Evolutionary conservation across 1,140 invertebrate genomes (phyloP).

Genomic region (Micrasema minimum): DNA sequence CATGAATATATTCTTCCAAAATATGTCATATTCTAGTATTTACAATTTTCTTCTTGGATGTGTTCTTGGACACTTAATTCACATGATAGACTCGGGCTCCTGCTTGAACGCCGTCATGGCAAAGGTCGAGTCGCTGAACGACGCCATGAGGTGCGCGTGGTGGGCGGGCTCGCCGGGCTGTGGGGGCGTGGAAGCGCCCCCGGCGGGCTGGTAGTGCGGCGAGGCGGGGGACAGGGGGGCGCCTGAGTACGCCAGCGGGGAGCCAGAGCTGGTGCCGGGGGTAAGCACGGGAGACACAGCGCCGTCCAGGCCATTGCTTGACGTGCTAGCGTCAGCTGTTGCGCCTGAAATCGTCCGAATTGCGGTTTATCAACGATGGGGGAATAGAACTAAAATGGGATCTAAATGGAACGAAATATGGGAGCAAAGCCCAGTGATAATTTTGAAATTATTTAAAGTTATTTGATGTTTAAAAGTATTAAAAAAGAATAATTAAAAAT

Average conservation of each 20-base stretch:
- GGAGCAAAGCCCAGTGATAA: too few species aligned
- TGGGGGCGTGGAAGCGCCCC: conserved; percentile 21
- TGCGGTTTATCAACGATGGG: background rate
- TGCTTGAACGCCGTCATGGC: conserved; percentile 48
- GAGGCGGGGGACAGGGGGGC: conserved; percentile 11
- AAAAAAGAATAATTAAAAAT: too few species aligned
- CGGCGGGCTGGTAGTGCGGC: conserved; percentile 31
- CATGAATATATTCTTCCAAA: too few species aligned
- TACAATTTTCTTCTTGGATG: too few species aligned
- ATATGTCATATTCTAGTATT: too few species aligned
- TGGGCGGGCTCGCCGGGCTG: conserved; percentile 9
- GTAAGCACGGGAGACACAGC: conserved; percentile 30
- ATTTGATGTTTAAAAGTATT: too few species aligned
- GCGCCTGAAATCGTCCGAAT: conserved; percentile 50
- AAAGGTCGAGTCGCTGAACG: conserved; percentile 7
- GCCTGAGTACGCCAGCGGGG: conserved; percentile 3
- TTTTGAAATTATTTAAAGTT: too few species aligned
- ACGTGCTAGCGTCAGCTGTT: conserved; percentile 35
- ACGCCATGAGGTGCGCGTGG: conserved; percentile 28
- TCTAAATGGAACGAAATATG: too few species aligned
- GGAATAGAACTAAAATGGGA: background rate
- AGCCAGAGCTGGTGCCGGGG: conserved; percentile 7
- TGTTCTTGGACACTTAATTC: too few species aligned
- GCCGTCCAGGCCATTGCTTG: conserved; percentile 33
- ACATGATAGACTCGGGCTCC: conserved; percentile 50